Conservation (phyloP, 2,797 vertebrate species). For the Poeciliopsis turneri region DNA sequence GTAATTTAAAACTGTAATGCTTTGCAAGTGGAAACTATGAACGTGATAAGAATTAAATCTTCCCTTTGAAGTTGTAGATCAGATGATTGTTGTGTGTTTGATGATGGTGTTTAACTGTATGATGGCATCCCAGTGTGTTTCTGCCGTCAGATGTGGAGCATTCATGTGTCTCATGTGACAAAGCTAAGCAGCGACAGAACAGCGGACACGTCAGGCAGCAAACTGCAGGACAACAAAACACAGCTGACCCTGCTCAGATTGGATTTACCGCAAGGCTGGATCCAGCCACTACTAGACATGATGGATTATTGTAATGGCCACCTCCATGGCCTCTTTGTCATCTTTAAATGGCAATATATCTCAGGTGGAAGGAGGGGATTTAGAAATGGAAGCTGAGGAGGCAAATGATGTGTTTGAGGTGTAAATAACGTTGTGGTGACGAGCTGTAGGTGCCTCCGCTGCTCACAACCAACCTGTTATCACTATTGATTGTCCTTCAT, state of each 20-base stretch:
- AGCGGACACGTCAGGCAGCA: conserved; percentile 81
- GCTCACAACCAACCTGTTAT: conserved; percentile 28
- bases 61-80: background rate
- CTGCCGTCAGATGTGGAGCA: conserved; percentile 79
- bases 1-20: background rate
- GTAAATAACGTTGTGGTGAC: conserved; percentile 85
- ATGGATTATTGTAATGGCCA: conserved; percentile 97
- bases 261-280: conserved; percentile 91
- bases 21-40: background rate
- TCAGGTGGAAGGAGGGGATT: conserved; percentile 80
- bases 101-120: conserved; percentile 22
- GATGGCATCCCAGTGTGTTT: conserved; percentile 46
- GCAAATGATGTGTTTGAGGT: conserved; percentile 86
- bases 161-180: conserved; percentile 90
- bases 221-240: conserved; percentile 52
- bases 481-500: conserved; percentile 48
- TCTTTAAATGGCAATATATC: conserved; percentile 99
- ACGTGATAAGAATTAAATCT: background rate
- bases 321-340: conserved; percentile 91
- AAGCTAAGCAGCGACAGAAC: conserved; percentile 91
- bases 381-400: conserved; percentile 75
- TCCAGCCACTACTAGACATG: conserved; percentile 91
- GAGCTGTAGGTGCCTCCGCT: conserved; percentile 55
- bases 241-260: conserved; percentile 95
- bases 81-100: background rate